Base-by-base conservation (phyloP, 2,113 vertebrate genomes). In the Melanerpes formicivorus region DNA sequence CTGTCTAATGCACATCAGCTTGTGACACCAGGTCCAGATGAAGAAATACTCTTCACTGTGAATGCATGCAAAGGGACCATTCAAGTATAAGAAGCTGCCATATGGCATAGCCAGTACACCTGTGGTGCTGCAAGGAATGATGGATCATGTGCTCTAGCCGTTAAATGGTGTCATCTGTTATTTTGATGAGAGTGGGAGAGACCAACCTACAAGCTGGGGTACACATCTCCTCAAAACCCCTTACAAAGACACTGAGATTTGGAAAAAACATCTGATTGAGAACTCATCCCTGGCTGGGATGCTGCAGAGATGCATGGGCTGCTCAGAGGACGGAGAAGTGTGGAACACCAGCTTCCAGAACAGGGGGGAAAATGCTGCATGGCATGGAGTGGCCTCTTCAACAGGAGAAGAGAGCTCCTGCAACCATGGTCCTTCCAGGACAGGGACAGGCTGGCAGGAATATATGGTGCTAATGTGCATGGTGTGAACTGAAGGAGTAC, bases 121-220 rank as follows among this genome's bases (percentile, higher is more conserved):
- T 91, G 96, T 72, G 62, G 93, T 79, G 90, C 78, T 93, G 81
- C 86, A 82, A 46, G 82, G 74, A 80, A 92, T 96, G 90, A 97
- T 96, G 88, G 94, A 97, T 95, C 56, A 22, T 15, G 59, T 95
- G 76, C 73, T 96, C 72, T 56, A 87, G 80, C 87, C 91, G 37
- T 37, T 94, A 91, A 92, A 93, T 76, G 70, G 84, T 88, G 95
- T 91, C 84, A 96, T 97, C 78, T 91, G 90, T 95, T 95, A 95
- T 83, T 79, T 90, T 65, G 77, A 91, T 86, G 82, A 90, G 50
- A 86, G 76, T 2, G 32, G 86, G 62, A 80, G 71, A 83, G 50
- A 72, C 73, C 42, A 52, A 27, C 1, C 0, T 18, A 11, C 3
- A 6, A 73, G 30, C 23, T 9, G 15, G 62, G 71, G 70, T 93